phyloP scores from a whole-genome alignment of 2,113 vertebrate genomes.

The Caranx ignobilis region DNA sequence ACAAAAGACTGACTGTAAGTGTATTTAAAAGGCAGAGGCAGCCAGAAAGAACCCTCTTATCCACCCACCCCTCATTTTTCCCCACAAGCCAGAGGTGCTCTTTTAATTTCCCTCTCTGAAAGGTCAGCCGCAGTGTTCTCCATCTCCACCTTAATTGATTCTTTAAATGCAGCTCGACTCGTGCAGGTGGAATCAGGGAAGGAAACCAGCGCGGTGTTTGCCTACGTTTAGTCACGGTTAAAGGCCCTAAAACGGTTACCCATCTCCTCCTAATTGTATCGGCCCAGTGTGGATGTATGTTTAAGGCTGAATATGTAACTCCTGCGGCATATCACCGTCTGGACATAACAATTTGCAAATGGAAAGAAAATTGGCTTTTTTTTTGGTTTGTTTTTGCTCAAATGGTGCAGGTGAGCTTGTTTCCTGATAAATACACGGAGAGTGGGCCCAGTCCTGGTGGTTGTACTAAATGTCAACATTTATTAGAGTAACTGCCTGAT shows the following conservation, averaged over 20 bases:
- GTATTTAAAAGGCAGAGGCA: slow-evolving; percentile 84
- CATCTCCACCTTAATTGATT: slow-evolving; percentile 84
- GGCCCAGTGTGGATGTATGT: slow-evolving; percentile 46
- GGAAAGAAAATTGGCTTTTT: slow-evolving; percentile 59
- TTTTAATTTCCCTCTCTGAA: slow-evolving; percentile 84
- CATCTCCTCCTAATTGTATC: slow-evolving; percentile 56
- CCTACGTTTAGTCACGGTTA: slow-evolving; percentile 70
- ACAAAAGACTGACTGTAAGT: slow-evolving; percentile 78
- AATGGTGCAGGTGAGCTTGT: slow-evolving; percentile 47
- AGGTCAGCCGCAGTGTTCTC: slow-evolving; percentile 84
- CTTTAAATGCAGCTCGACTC: slow-evolving; percentile 79
- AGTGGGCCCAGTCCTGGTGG: slow-evolving; percentile 14
- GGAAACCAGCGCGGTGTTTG: slow-evolving; percentile 64
- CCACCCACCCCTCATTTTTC: slow-evolving; percentile 62
- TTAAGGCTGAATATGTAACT: slow-evolving; percentile 36
- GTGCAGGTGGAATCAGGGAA: slow-evolving; percentile 40
- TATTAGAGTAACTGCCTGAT: slow-evolving; percentile 46
- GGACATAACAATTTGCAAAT: slow-evolving; percentile 56
- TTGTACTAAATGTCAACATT: slow-evolving; percentile 68
- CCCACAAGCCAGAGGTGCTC: slow-evolving; percentile 83
- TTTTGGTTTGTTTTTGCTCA: slow-evolving; percentile 2
- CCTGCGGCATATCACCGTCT: slow-evolving; percentile 57
- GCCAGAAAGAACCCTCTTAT: slow-evolving; percentile 78
- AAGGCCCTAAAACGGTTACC: slow-evolving; percentile 59
- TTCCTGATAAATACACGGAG: slow-evolving; percentile 52